A percentile compares a stretch with the other conserved stretches of the same genome.
Evolutionary conservation across 2,888 invertebrate species (phyloP).

Genomic region (Drosophila pullipes): DNA sequence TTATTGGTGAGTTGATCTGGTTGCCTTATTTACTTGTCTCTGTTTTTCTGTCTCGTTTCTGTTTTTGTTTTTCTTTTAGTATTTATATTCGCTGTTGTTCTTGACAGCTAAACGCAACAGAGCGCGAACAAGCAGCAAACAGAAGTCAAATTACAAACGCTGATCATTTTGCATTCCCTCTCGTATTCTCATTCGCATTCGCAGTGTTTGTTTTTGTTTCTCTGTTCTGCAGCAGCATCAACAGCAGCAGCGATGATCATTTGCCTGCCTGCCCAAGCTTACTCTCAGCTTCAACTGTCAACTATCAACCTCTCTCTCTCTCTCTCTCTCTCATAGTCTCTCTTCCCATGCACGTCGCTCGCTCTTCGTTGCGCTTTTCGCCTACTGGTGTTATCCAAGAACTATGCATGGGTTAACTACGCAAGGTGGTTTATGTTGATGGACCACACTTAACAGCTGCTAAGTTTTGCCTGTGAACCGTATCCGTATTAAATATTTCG

Average conservation of each 20-base stretch:
- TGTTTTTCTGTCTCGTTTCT: conserved; percentile 11
- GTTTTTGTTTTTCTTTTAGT: conserved; percentile 9
- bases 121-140: conserved; percentile 11
- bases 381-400: not conserved
- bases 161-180: conserved; percentile 34
- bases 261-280: not conserved
- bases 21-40: conserved; percentile 23
- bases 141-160: conserved; percentile 26
- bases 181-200: conserved; percentile 5
- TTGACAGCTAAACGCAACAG: conserved; percentile 14
- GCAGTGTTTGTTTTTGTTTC: conserved; percentile 17
- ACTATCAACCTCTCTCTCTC: too few species aligned
- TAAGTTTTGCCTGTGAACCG: not conserved
- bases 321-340: not conserved
- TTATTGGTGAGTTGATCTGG: conserved; percentile 56
- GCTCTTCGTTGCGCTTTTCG: not conserved
- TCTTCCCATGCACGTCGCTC: not conserved
- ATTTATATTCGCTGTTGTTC: conserved; percentile 15
- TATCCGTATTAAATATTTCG: not conserved
- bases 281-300: conserved; percentile 5
- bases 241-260: conserved; percentile 28
- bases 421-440: not conserved
- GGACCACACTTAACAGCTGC: not conserved
- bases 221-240: conserved; percentile 30
- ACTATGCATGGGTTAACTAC: not conserved